Percentiles rank a stretch among this genome's conserved stretches.
phyloP scores from a whole-genome alignment of 2,113 vertebrate species.

The Varanus salvator region DNA sequence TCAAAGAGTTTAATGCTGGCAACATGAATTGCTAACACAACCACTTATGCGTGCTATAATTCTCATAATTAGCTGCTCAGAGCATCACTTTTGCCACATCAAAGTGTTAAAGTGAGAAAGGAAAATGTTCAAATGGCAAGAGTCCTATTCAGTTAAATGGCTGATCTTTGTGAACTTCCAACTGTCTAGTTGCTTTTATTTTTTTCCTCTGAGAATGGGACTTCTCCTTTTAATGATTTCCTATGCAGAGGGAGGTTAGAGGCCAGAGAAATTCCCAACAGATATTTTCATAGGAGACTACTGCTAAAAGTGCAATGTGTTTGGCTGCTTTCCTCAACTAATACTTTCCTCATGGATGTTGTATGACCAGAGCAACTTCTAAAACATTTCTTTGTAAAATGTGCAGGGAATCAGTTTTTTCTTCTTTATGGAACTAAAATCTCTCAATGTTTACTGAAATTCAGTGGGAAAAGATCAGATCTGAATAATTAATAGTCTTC shows the following conservation, averaged over 20 bases:
- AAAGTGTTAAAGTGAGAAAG: neutral
- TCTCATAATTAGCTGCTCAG: neutral
- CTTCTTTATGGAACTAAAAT: neutral
- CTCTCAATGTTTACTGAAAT: neutral
- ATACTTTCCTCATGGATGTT: neutral
- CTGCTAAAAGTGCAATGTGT: constrained; percentile 9
- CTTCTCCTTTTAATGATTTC: constrained; percentile 27
- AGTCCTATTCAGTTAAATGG: neutral
- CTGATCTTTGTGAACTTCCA: neutral
- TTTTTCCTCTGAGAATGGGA: neutral
- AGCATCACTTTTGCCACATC: neutral
- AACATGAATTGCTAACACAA: neutral
- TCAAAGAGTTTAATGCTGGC: neutral
- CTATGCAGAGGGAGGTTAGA: neutral
- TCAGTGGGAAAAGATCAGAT: neutral
- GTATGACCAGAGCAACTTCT: neutral
- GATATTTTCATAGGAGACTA: constrained; percentile 17
- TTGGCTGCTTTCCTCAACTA: constrained; percentile 8
- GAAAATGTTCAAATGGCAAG: constrained; percentile 7
- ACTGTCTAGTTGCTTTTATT: constrained; percentile 19
- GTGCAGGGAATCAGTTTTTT: neutral
- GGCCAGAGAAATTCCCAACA: constrained; percentile 11
- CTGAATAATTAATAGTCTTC: neutral
- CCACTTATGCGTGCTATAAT: neutral
- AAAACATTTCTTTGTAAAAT: neutral